These are phyloP conservation scores for Trichoplusia ni DNA, from an alignment of 1,140 invertebrate genomes.

Conservation along the genomic window DNA sequence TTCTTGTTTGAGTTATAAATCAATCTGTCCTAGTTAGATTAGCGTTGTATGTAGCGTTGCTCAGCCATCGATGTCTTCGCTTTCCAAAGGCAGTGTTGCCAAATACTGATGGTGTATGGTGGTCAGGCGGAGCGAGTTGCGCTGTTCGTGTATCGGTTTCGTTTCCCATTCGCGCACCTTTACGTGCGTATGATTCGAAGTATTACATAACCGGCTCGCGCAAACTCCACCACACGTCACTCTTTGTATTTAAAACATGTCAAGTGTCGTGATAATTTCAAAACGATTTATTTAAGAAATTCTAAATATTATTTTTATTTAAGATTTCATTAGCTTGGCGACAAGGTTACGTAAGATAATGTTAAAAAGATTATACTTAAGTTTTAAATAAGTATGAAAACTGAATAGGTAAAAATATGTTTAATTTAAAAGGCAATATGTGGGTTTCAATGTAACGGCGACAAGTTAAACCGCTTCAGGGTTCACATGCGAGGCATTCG, in stretches of 20 bases:
- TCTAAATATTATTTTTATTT: no score
- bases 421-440: constrained; percentile 29
- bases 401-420: no score
- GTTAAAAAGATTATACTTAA: no score
- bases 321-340: no score
- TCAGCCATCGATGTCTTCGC: constrained; percentile 57
- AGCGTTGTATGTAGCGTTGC: constrained; percentile 59
- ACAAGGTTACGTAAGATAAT: no score
- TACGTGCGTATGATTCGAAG: not conserved
- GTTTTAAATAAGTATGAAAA: no score
- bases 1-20: constrained; percentile 74
- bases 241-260: constrained; percentile 74
- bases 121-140: constrained; percentile 35
- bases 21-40: constrained; percentile 74
- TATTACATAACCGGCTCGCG: constrained; percentile 66
- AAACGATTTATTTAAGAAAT: constrained; percentile 49
- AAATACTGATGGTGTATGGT: constrained; percentile 55
- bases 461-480: constrained; percentile 44
- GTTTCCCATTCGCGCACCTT: constrained; percentile 33
- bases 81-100: constrained; percentile 65
- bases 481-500: constrained; percentile 44
- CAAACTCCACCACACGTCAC: constrained; percentile 55
- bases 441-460: constrained; percentile 33
- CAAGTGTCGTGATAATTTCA: constrained; percentile 55
- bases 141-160: constrained; percentile 46